Conservation (phyloP, 2,888 invertebrate species). For the Gastrophysa polygoni region DNA sequence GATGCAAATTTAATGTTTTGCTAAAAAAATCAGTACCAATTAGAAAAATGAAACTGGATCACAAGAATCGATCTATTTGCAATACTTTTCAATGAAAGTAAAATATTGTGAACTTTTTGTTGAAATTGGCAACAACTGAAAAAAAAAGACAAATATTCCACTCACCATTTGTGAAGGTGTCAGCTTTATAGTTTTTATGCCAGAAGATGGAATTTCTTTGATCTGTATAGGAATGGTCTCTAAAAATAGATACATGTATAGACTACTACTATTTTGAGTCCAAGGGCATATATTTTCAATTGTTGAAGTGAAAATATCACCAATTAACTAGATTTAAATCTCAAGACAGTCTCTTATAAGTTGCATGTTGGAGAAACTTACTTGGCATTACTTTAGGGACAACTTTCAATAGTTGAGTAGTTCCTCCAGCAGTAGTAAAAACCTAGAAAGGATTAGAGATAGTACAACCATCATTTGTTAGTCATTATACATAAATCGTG, state of each 20-base stretch:
- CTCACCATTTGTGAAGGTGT: slow-evolving; percentile 63
- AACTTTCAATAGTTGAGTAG: slow-evolving; percentile 41
- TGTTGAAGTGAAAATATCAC: too few relatives aligned
- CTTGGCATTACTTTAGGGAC: slow-evolving; percentile 52
- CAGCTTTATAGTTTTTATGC: slow-evolving; percentile 62
- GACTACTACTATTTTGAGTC: background rate
- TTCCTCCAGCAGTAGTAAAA: slow-evolving; percentile 19
- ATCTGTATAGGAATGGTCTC: slow-evolving; percentile 61
- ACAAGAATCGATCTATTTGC: too few relatives aligned
- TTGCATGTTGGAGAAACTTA: slow-evolving; percentile 42
- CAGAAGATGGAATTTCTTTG: slow-evolving; percentile 59
- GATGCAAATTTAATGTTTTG: slow-evolving; percentile 52
- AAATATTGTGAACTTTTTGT: too few relatives aligned
- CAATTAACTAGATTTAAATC: too few relatives aligned
- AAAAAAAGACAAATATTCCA: background rate
- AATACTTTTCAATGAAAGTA: too few relatives aligned
- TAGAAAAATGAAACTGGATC: slow-evolving; percentile 6
- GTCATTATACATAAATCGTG: too few relatives aligned
- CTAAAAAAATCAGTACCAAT: slow-evolving; percentile 38
- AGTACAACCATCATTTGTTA: too few relatives aligned
- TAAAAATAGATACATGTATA: slow-evolving; percentile 30
- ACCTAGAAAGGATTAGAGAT: slow-evolving; percentile 32
- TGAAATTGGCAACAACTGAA: background rate
- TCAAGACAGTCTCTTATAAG: background rate
- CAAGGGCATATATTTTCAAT: too few relatives aligned